These are phyloP conservation scores for Parazoanthus atlanticus DNA, from an alignment of 92 coral and sea anemone genomes.

Conservation along the genomic window DNA sequence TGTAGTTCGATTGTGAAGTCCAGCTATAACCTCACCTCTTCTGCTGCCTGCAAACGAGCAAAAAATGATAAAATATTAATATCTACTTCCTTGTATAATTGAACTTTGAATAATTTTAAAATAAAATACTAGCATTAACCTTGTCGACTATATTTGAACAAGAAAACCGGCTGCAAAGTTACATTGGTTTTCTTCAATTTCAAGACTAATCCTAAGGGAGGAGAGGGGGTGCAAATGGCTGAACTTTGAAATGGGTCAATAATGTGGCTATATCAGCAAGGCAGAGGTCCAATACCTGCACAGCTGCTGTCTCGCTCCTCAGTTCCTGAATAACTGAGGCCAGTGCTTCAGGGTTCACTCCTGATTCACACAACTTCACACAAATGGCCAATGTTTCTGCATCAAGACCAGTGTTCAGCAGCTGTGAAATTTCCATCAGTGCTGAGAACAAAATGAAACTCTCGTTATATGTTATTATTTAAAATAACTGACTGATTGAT, in stretches of 20 bases:
- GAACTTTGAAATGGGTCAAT: neutral
- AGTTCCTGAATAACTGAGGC: conserved; percentile 95
- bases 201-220: neutral
- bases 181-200: too few relatives aligned
- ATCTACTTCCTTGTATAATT: too few relatives aligned
- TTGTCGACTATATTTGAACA: too few relatives aligned
- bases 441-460: conserved; percentile 57
- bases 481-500: too few relatives aligned
- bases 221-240: neutral
- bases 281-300: conserved; percentile 61
- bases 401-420: conserved; percentile 95
- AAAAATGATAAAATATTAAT: neutral
- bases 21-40: conserved; percentile 27
- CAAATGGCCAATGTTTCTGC: conserved; percentile 94
- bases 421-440: conserved; percentile 90
- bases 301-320: conserved; percentile 85
- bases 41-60: conserved; percentile 22
- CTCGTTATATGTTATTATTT: neutral
- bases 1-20: neutral
- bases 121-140: too few relatives aligned
- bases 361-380: conserved; percentile 97
- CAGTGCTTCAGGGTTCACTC: conserved; percentile 96
- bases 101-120: too few relatives aligned
- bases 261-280: neutral
- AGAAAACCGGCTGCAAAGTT: too few relatives aligned